Conservation (phyloP, 2,888 invertebrate genomes). For the Drosophila planitibia region DNA sequence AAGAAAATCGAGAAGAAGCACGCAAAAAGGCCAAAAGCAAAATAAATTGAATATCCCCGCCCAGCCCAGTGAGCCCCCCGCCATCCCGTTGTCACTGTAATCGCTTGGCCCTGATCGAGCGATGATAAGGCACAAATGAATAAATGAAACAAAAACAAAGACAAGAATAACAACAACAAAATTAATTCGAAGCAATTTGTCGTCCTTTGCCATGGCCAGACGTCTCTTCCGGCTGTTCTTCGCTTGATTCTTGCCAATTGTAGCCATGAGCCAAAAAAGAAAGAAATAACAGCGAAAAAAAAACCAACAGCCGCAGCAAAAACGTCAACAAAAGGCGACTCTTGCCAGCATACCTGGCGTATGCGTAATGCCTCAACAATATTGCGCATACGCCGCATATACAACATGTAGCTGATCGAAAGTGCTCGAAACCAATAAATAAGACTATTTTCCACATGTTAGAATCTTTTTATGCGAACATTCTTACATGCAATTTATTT, state of each 20-base stretch:
- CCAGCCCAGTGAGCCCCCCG: background rate
- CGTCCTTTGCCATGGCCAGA: constrained; percentile 71
- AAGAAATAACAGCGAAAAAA: background rate
- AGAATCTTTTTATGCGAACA: background rate
- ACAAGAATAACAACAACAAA: constrained; percentile 3
- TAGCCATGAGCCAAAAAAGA: constrained; percentile 46
- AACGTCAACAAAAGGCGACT: constrained; percentile 23
- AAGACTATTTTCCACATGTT: background rate
- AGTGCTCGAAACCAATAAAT: constrained; percentile 7
- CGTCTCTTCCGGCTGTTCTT: constrained; percentile 35
- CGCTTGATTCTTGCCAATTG: constrained; percentile 34
- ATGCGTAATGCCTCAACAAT: constrained; percentile 54
- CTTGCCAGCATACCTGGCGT: constrained; percentile 57
- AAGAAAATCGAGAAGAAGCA: constrained; percentile 1
- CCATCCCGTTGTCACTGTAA: constrained; percentile 13
- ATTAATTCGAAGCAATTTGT: constrained; percentile 39
- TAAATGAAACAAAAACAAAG: constrained; percentile 15
- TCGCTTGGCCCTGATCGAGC: constrained; percentile 30
- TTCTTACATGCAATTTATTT: background rate
- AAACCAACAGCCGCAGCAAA: background rate
- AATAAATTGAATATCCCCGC: constrained; percentile 8
- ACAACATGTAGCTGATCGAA: background rate
- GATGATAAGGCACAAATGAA: constrained; percentile 55
- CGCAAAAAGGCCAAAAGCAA: constrained; percentile 14
- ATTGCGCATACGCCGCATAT: constrained; percentile 54